phyloP scores from a whole-genome alignment of 2,113 vertebrate genomes.

The Anseranas semipalmata region DNA sequence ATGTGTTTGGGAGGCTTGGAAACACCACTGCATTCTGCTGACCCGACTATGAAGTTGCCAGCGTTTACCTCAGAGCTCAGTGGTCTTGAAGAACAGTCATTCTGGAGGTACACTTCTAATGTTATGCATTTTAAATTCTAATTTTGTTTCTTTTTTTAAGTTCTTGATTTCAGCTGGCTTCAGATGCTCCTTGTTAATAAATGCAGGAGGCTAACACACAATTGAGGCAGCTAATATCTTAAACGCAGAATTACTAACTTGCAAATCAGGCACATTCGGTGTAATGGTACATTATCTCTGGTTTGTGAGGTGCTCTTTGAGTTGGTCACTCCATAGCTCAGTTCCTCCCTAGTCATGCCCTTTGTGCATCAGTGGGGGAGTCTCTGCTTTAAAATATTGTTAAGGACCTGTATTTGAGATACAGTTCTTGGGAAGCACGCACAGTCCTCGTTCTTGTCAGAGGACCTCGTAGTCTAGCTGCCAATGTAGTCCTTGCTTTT shows the following conservation, averaged over 20 bases:
- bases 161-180: background rate
- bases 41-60: conserved; percentile 6
- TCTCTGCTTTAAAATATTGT: conserved; percentile 23
- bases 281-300: background rate
- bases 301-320: background rate
- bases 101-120: background rate
- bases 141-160: background rate
- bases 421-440: background rate
- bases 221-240: conserved; percentile 61
- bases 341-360: background rate
- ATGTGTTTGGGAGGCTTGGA: background rate
- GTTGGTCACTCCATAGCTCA: background rate
- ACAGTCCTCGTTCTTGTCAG: conserved; percentile 6
- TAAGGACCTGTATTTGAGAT: background rate
- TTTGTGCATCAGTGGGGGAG: background rate
- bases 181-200: background rate
- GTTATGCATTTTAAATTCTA: background rate
- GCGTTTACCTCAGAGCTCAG: conserved; percentile 49
- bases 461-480: conserved; percentile 3
- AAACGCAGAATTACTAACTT: background rate
- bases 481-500: background rate
- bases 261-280: background rate
- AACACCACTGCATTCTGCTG: background rate
- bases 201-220: background rate
- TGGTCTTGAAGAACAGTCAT: background rate